Evolutionary conservation across 1,140 invertebrate genomes (phyloP), one percentile per base, ranked within the genome.

Genomic region (Antheraea mylitta): DNA sequence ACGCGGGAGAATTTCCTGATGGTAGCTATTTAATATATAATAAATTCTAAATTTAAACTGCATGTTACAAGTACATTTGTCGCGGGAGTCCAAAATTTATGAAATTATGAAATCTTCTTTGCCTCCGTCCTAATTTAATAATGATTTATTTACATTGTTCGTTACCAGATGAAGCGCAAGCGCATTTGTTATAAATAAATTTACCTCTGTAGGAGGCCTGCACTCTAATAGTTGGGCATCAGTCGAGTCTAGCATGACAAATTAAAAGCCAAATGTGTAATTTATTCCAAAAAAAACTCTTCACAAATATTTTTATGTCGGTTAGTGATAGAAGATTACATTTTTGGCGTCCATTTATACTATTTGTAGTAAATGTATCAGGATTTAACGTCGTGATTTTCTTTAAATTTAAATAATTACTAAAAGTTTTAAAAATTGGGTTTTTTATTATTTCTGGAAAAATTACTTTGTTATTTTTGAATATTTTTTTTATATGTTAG

Each of bases 101-200:
- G 45, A 53, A 53, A 53, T 53, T 53, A 53, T 53, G 45, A 53
- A 53, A 53, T 53, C 45, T 13, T 53, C 45, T 16, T 53, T 16
- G 11, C 45, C 45, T 53, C 16, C 45, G 45, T 13, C 5, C 45
- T n/a, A 53, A 53, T 53, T 53, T 53, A 53, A 53, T 53, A 53
- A 53, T 53, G 45, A 53, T 53, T 53, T 53, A 53, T 53, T 53
- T 53, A 53, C 45, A 53, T 53, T 53, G 45, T 53, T 53, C 45
- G 11, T 53, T 53, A 53, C 45, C 36, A 69, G 18, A 48, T 67
- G 58, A 68, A 77, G 71, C 69, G 66, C 68, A 67, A 69, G 59
- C 48, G 73, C 72, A 75, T 74, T 75, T 73, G 73, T 77, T 75
- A 77, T 79, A 78, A 77, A 81, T 81, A 81, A 80, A 81, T 75